Evolutionary conservation across 2,797 vertebrate genomes (phyloP), one percentile per base, ranked within the genome.

Genomic region (Toxotes lorentzi): DNA sequence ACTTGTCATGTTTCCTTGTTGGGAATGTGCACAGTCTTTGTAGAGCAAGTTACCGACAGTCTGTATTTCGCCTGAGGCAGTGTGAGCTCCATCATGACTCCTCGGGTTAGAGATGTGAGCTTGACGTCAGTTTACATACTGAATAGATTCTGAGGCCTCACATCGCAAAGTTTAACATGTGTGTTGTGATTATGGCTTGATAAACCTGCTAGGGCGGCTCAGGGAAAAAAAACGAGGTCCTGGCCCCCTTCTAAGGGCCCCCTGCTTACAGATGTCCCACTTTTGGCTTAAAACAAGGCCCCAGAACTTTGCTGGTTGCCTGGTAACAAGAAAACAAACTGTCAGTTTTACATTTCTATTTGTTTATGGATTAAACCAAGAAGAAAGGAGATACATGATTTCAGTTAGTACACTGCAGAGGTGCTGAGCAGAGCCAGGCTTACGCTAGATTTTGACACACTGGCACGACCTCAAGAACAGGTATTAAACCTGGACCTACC

Each of bases 1-100:
- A 67, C n/a, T 38, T 65, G 40, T 73, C 61, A 34, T 21, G 1
- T 62, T 50, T 60, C 4, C 40, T 23, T 16, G 19, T 21, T 56
- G 40, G 41, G 5, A 23, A 51, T 43, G 17, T 72, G 30, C n/a
- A 27, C 23, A 14, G n/a, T 35, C 12, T 45, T 51, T 50, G 53
- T 58, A 5, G 32, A n/a, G 24, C 11, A 43, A 24, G 47, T 24
- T 21, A 74, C 40, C 35, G n/a, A 57, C 35, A n/a, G 6, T 65
- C 59, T 76, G 59, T 67, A 9, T 17, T 43, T 59, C 65, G 17
- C 40, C 56, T 12, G 13, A 50, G n/a, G 56, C 54, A 21, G 38
- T 16, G 14, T 34, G 16, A 70, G 21, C n/a, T 51, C n/a, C 17
- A 17, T 32, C 13, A 13, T 35, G 66, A 48, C 65, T 56, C 21